These are phyloP conservation scores for Metridium senile DNA, from an alignment of 92 coral and sea anemone genomes.

Conservation along the genomic window DNA sequence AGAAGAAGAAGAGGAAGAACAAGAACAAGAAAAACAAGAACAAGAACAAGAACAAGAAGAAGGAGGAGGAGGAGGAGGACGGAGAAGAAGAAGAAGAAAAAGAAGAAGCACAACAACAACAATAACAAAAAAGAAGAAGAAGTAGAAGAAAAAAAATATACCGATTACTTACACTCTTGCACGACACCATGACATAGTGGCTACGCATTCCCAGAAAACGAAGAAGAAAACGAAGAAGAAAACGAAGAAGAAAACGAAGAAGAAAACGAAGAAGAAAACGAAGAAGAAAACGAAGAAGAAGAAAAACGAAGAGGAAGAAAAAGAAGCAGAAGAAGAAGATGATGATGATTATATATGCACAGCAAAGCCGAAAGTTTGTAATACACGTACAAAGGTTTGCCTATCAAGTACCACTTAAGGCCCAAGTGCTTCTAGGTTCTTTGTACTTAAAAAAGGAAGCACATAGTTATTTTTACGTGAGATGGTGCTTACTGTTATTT, in stretches of 20 bases:
- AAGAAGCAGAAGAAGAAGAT: not conserved
- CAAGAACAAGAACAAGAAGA: slow-evolving; percentile 1
- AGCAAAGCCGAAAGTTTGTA: not conserved
- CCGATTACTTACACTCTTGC: not conserved
- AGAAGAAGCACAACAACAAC: slow-evolving; percentile 3
- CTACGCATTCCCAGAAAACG: too few species aligned
- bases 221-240: not conserved
- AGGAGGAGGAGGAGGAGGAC: not conserved
- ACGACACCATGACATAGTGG: too few species aligned
- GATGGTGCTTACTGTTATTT: too few species aligned
- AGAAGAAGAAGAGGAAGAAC: slow-evolving; percentile 7
- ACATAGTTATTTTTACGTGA: not conserved
- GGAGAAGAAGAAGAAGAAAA: not conserved
- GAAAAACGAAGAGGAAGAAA: not conserved
- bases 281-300: not conserved
- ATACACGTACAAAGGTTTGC: not conserved
- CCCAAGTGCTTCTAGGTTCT: not conserved
- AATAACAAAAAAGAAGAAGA: not conserved
- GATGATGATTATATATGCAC: not conserved
- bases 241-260: too few species aligned
- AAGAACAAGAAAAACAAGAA: slow-evolving; percentile 4
- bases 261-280: not conserved
- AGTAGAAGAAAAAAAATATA: not conserved
- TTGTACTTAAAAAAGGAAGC: not conserved
- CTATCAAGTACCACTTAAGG: not conserved